A percentile compares a stretch with the other conserved stretches of the same genome.
phyloP scores from a whole-genome alignment of 30 jellyfish, hydroid and myxozoan genomes.

The Clytia hemisphaerica region DNA sequence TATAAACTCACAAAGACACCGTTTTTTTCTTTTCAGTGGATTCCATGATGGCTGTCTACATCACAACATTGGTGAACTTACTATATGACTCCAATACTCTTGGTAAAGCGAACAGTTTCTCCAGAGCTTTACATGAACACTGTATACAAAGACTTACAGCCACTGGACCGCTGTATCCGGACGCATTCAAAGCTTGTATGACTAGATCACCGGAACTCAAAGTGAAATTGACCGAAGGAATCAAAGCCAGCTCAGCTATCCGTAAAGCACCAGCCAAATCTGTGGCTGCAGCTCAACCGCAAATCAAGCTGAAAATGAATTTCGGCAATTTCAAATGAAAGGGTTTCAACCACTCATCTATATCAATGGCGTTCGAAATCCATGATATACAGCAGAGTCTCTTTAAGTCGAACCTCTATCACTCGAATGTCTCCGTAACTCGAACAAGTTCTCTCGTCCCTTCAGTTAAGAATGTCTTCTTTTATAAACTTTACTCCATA shows the following conservation, averaged over 20 bases:
- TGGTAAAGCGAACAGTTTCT: conserved; percentile 35
- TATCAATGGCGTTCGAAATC: background rate
- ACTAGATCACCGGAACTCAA: conserved; percentile 75
- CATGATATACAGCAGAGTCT: too few species aligned
- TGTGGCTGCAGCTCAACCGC: conserved; percentile 49
- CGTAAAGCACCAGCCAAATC: conserved; percentile 19
- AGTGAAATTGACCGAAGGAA: conserved; percentile 62
- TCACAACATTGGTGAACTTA: conserved; percentile 48
- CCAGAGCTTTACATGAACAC: conserved; percentile 67
- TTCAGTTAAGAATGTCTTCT: too few species aligned
- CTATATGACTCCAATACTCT: conserved; percentile 39
- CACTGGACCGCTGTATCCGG: conserved; percentile 89
- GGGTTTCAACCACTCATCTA: background rate
- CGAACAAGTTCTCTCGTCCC: too few species aligned
- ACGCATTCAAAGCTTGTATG: conserved; percentile 64
- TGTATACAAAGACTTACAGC: conserved; percentile 75
- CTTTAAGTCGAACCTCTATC: too few species aligned
- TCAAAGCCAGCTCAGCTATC: conserved; percentile 65
- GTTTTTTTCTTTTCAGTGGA: conserved; percentile 36
- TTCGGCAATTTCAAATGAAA: conserved; percentile 81
- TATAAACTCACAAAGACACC: background rate
- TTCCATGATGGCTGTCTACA: conserved; percentile 61
- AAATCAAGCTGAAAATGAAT: conserved; percentile 89
- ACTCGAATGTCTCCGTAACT: too few species aligned
- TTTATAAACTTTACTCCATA: too few species aligned